Evolutionary conservation across 2,113 vertebrate species (phyloP).

Genomic region (Excalfactoria chinensis): DNA sequence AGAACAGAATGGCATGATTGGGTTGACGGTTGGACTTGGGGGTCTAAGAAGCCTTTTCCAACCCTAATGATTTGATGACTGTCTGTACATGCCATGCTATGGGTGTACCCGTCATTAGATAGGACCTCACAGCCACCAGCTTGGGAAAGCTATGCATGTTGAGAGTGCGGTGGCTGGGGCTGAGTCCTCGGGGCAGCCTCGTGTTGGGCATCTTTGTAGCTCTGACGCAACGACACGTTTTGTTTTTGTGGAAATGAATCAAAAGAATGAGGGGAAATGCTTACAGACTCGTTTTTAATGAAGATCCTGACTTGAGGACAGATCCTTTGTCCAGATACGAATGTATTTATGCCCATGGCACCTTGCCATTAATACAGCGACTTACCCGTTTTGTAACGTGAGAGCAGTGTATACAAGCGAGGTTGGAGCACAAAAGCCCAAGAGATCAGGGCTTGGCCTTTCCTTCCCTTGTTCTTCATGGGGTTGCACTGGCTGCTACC

Average conservation of each 20-base stretch:
- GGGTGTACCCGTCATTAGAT: neutral
- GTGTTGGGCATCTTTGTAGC: neutral
- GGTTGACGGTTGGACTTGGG: no score
- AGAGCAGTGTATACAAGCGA: neutral
- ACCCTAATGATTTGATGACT: no score
- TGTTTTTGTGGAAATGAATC: conserved; percentile 21
- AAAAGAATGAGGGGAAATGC: conserved; percentile 57
- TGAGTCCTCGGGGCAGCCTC: rapidly evolving
- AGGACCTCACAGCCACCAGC: neutral
- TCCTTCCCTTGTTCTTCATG: conserved; percentile 7
- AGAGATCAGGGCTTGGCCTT: conserved; percentile 35
- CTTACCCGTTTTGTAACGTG: neutral
- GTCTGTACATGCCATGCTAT: rapidly evolving
- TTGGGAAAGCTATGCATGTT: neutral
- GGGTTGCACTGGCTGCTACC: neutral
- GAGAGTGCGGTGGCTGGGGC: neutral
- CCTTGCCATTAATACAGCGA: conserved; percentile 15
- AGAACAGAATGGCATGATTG: no score
- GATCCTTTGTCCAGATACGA: conserved; percentile 48
- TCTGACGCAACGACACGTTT: neutral
- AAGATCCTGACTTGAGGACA: conserved; percentile 25
- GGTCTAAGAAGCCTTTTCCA: no score
- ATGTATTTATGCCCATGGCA: conserved; percentile 18
- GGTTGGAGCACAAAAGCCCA: conserved; percentile 12
- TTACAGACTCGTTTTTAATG: conserved; percentile 19